Evolutionary conservation across 2,888 invertebrate species (phyloP).

Genomic region (Spilosoma lubricipeda): DNA sequence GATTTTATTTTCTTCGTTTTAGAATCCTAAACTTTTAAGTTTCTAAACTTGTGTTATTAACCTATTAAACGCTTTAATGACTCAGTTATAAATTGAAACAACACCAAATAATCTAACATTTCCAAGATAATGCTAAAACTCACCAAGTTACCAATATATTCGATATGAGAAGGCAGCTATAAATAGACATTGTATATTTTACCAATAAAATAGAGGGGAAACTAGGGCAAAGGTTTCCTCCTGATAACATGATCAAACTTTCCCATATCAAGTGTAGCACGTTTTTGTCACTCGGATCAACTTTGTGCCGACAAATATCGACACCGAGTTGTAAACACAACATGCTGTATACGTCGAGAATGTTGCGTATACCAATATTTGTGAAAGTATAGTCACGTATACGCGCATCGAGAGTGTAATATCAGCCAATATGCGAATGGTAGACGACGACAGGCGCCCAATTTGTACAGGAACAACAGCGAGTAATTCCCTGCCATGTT

Average conservation of each 20-base stretch:
- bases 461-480: constrained; percentile 68
- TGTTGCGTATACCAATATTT: constrained; percentile 43
- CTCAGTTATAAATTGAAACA: neutral
- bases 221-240: constrained; percentile 51
- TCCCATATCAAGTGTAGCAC: constrained; percentile 52
- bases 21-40: neutral
- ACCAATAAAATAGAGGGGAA: constrained; percentile 40
- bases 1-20: constrained; percentile 10
- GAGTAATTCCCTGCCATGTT: constrained; percentile 53
- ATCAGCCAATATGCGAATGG: constrained; percentile 71
- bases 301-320: constrained; percentile 54
- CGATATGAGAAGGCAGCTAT: constrained; percentile 20
- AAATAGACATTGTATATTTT: constrained; percentile 40
- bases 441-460: constrained; percentile 68
- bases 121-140: neutral
- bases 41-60: neutral
- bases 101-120: neutral
- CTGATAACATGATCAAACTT: constrained; percentile 53
- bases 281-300: constrained; percentile 52
- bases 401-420: constrained; percentile 59
- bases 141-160: constrained; percentile 17
- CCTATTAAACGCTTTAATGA: neutral
- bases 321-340: constrained; percentile 49
- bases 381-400: constrained; percentile 45
- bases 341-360: constrained; percentile 35